Evolutionary conservation across 2,113 vertebrate species (phyloP).

Genomic region (Acinonyx jubatus): DNA sequence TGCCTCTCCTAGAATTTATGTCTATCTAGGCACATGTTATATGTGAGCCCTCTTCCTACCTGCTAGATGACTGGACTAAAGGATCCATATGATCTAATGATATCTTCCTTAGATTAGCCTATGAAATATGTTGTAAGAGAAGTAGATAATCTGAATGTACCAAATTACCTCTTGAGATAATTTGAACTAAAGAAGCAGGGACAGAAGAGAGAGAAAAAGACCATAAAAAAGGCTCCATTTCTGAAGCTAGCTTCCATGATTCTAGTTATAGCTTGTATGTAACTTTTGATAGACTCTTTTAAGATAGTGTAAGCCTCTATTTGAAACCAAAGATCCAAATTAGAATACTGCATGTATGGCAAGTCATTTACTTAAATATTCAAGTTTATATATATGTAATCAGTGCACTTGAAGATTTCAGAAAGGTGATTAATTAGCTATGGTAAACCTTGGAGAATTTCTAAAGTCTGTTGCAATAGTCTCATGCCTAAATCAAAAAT

Average conservation of each 20-base stretch:
- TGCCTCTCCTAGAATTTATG: not conserved
- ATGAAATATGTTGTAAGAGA: not conserved
- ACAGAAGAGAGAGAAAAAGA: not conserved
- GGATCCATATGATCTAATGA: not conserved
- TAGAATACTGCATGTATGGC: not conserved
- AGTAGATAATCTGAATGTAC: not conserved
- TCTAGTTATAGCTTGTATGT: not conserved
- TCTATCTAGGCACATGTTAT: not conserved
- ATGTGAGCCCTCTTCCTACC: not conserved
- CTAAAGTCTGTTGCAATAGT: not conserved
- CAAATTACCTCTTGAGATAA: not conserved
- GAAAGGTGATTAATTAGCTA: not conserved
- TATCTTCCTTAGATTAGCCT: not conserved
- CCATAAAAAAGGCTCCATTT: not conserved
- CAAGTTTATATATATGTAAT: not conserved
- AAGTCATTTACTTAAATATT: not conserved
- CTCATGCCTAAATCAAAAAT: not conserved
- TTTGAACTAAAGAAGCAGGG: not conserved
- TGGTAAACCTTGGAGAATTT: not conserved
- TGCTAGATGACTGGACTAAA: not conserved
- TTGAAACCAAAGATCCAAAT: not conserved
- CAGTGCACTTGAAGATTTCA: not conserved
- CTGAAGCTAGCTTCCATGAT: not conserved
- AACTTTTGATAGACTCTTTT: not conserved
- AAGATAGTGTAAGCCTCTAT: not conserved